Percentiles rank a stretch among this genome's conserved stretches.
Evolutionary conservation across 2,888 invertebrate genomes (phyloP).

Genomic region (Chrysodeixis includens): DNA sequence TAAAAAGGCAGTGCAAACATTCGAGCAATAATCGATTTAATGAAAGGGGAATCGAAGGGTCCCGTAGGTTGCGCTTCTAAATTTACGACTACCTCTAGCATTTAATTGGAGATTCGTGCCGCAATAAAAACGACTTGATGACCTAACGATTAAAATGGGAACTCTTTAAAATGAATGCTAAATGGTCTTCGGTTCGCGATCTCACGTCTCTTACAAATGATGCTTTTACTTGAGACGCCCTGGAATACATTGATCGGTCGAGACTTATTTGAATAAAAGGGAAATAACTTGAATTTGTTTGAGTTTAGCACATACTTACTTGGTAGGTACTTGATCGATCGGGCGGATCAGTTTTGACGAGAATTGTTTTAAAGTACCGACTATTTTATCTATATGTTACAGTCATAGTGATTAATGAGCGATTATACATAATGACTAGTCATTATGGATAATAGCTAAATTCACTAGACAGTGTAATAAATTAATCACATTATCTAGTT

Average conservation of each 20-base stretch:
- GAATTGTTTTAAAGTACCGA: not conserved
- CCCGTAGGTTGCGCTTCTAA: slow-evolving; percentile 79
- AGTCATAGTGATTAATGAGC: no score
- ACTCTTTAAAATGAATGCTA: slow-evolving; percentile 71
- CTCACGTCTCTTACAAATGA: slow-evolving; percentile 67
- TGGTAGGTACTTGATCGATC: slow-evolving; percentile 10
- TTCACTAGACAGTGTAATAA: no score
- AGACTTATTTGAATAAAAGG: slow-evolving; percentile 59
- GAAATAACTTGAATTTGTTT: slow-evolving; percentile 51
- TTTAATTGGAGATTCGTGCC: slow-evolving; percentile 85
- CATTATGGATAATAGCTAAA: no score
- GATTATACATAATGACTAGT: no score
- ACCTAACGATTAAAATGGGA: slow-evolving; percentile 79
- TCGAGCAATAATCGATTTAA: slow-evolving; percentile 82
- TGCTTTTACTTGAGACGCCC: slow-evolving; percentile 59
- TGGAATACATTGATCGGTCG: slow-evolving; percentile 44
- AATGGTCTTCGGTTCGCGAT: slow-evolving; percentile 59
- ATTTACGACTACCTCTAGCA: slow-evolving; percentile 83
- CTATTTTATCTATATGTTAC: not conserved
- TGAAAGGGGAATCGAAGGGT: slow-evolving; percentile 84
- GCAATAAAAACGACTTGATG: slow-evolving; percentile 84
- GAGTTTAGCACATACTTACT: slow-evolving; percentile 28
- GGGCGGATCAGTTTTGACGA: not conserved
- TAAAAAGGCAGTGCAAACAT: slow-evolving; percentile 81
- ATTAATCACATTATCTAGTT: no score